These are phyloP conservation scores for Nomada ferruginata DNA, from an alignment of 2,888 invertebrate species.

Conservation along the genomic window DNA sequence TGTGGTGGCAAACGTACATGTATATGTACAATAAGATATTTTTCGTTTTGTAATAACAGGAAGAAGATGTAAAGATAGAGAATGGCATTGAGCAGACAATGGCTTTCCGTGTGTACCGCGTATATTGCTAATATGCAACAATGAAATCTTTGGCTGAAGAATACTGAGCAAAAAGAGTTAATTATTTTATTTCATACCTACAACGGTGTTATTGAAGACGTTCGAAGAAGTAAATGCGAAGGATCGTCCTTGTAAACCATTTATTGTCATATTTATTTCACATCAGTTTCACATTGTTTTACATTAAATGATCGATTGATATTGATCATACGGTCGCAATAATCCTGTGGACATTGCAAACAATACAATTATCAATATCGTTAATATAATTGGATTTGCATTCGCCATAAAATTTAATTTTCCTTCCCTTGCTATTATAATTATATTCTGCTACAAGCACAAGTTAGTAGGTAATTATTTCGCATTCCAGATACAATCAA, in stretches of 20 bases:
- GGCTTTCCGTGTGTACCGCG: slow-evolving; percentile 1
- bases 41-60: not conserved
- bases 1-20: not conserved
- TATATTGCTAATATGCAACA: slow-evolving; percentile 14
- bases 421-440: too few species aligned
- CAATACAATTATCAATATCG: not conserved
- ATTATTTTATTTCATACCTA: not conserved
- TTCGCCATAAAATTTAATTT: not conserved
- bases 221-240: not conserved
- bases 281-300: not conserved
- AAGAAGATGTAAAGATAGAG: slow-evolving; percentile 29
- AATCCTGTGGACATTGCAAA: not conserved
- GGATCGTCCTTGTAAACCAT: not conserved
- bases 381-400: not conserved
- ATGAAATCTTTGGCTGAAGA: not conserved
- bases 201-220: not conserved
- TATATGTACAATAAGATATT: too few species aligned
- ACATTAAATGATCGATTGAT: not conserved
- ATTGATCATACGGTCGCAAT: not conserved
- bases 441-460: not conserved
- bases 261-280: not conserved
- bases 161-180: slow-evolving; percentile 7
- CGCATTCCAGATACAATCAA: not conserved
- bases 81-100: slow-evolving; percentile 42
- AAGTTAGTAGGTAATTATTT: not conserved